phyloP scores from a whole-genome alignment of 2,113 vertebrate species.

The Gallinago media region DNA sequence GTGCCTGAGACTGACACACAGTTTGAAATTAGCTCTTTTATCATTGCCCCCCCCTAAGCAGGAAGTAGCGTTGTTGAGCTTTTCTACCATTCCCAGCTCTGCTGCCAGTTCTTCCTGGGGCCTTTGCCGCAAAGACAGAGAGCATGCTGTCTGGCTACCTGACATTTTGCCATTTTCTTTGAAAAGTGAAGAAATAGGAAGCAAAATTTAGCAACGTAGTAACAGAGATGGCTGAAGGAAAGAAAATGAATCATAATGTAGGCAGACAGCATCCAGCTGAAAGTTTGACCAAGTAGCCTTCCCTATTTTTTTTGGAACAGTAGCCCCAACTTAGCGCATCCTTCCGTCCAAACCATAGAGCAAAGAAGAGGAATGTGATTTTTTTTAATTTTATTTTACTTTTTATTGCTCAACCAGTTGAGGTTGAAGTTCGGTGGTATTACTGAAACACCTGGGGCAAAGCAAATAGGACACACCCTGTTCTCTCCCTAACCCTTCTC shows the following conservation, averaged over 20 bases:
- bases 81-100: not conserved
- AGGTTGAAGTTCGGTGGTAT: not conserved
- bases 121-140: not conserved
- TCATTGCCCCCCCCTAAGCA: not conserved
- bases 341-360: not conserved
- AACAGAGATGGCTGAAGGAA: not conserved
- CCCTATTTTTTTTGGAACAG: not conserved
- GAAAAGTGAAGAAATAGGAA: not conserved
- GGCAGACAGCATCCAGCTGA: not conserved
- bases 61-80: not conserved
- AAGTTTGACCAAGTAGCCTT: not conserved
- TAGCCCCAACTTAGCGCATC: not conserved
- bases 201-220: not conserved
- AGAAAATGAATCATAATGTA: not conserved
- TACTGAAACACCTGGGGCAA: not conserved
- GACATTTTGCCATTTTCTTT: not conserved
- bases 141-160: fast-evolving
- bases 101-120: not conserved
- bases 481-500: conserved; percentile 11
- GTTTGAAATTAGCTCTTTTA: not conserved
- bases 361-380: not conserved
- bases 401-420: not conserved
- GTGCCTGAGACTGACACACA: not conserved
- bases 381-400: not conserved
- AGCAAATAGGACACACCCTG: not conserved